Percentiles rank a stretch among this genome's conserved stretches.
Evolutionary conservation across 2,797 vertebrate species (phyloP).

Genomic region (Helicolenus hilgendorfi): DNA sequence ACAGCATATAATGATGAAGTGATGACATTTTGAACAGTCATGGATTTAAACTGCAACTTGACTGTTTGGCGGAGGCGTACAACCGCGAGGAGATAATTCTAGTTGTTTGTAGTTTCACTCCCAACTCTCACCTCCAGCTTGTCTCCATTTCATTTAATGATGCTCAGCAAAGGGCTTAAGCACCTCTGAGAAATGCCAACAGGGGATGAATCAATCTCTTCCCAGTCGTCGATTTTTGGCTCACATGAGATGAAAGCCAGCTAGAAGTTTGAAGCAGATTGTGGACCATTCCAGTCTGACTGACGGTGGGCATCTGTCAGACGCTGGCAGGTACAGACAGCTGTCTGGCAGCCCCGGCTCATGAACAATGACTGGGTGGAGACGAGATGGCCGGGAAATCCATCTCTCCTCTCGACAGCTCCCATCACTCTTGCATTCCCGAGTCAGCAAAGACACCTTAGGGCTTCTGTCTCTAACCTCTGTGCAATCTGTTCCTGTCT

Average conservation of each 20-base stretch:
- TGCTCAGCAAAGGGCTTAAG: background rate
- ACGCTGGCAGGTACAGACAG: constrained; percentile 80
- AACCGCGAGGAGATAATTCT: no score
- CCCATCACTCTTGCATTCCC: constrained; percentile 71
- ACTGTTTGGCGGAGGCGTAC: no score
- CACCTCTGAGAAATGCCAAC: constrained; percentile 2
- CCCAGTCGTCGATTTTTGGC: background rate
- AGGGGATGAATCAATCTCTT: constrained; percentile 37
- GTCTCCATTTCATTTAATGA: background rate
- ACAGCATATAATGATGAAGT: no score
- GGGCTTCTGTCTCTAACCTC: constrained; percentile 52
- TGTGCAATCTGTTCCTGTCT: constrained; percentile 45
- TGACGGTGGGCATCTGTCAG: constrained; percentile 82
- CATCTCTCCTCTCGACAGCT: constrained; percentile 76
- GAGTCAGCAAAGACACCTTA: constrained; percentile 51
- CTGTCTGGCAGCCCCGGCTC: constrained; percentile 68
- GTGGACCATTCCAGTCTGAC: constrained; percentile 54
- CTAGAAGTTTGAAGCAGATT: constrained; percentile 43
- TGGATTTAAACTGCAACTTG: no score
- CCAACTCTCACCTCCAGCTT: background rate
- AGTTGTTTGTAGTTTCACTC: background rate
- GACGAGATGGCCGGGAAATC: constrained; percentile 68
- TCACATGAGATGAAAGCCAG: constrained; percentile 35
- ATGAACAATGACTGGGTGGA: constrained; percentile 82
- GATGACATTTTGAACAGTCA: no score